Evolutionary conservation across 2,113 vertebrate genomes (phyloP).

Genomic region (Butorides virescens): DNA sequence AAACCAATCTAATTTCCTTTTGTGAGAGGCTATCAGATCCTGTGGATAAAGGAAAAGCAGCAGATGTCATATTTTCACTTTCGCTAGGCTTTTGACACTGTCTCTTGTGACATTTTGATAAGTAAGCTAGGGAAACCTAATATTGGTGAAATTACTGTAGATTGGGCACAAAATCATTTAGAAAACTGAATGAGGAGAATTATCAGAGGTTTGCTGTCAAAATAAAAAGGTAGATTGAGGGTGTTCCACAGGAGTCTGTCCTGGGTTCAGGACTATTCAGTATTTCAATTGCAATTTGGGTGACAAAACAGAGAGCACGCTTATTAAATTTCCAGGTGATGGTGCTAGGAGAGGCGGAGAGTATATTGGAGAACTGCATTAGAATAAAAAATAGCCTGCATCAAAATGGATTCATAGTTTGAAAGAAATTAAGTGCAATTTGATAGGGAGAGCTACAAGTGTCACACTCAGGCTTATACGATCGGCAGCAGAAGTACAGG

Average conservation of each 20-base stretch:
- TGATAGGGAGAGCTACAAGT: not conserved
- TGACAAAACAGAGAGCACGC: not conserved
- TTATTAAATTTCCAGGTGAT: not conserved
- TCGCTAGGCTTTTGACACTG: not conserved
- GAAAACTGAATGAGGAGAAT: not conserved
- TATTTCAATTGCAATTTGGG: not conserved
- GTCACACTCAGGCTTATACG: not conserved
- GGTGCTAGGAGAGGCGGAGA: not conserved
- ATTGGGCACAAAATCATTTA: not conserved
- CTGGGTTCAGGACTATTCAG: not conserved
- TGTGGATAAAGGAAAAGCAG: not conserved
- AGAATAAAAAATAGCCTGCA: not conserved
- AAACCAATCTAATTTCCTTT: not conserved
- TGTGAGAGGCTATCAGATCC: not conserved
- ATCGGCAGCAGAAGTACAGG: not conserved
- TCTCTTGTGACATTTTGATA: not conserved
- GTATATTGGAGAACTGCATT: not conserved
- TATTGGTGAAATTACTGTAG: not conserved
- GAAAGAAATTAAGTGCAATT: not conserved
- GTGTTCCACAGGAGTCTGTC: not conserved
- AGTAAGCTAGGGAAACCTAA: not conserved
- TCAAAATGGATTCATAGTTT: not conserved
- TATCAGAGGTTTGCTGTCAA: not conserved
- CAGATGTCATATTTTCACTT: slow-evolving; percentile 4
- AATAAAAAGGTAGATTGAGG: not conserved